Conservation (phyloP, 2,113 vertebrate species). For the Nerophis ophidion region DNA sequence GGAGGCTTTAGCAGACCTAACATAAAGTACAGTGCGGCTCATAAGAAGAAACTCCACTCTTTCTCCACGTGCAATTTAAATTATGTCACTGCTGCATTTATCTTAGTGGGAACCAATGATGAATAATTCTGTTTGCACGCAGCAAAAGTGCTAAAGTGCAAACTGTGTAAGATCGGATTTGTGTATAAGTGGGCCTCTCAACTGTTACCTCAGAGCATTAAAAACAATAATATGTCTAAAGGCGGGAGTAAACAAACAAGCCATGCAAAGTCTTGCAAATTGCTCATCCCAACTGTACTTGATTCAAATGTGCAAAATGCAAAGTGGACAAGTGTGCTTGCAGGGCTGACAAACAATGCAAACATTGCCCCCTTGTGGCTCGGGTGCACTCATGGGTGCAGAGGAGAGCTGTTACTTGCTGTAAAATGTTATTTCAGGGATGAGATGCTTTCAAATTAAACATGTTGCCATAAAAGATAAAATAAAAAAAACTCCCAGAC, state of each 20-base stretch:
- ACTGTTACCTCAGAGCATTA: conserved; percentile 24
- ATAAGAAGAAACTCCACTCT: conserved; percentile 52
- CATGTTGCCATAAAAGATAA: background rate
- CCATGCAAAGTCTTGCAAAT: conserved; percentile 63
- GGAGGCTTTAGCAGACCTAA: conserved; percentile 60
- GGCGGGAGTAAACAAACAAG: conserved; percentile 40
- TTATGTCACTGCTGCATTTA: conserved; percentile 67
- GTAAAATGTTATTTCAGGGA: background rate
- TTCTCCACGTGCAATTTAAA: conserved; percentile 56
- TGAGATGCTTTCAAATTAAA: conserved; percentile 1
- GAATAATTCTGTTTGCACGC: conserved; percentile 70
- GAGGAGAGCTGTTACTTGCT: conserved; percentile 16
- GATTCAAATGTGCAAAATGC: conserved; percentile 68
- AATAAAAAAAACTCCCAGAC: background rate
- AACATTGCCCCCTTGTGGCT: conserved; percentile 96
- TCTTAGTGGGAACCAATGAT: conserved; percentile 63
- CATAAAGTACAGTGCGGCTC: conserved; percentile 27
- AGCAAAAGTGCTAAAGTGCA: conserved; percentile 62
- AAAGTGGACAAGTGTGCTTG: conserved; percentile 61
- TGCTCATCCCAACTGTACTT: conserved; percentile 70
- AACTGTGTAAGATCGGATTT: conserved; percentile 56
- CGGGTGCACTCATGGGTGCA: conserved; percentile 41
- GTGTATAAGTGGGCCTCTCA: conserved; percentile 24
- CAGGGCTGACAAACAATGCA: conserved; percentile 79
- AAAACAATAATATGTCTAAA: conserved; percentile 20